Base-by-base conservation (phyloP, 2,113 vertebrate species). In the Chrysochloris asiatica region DNA sequence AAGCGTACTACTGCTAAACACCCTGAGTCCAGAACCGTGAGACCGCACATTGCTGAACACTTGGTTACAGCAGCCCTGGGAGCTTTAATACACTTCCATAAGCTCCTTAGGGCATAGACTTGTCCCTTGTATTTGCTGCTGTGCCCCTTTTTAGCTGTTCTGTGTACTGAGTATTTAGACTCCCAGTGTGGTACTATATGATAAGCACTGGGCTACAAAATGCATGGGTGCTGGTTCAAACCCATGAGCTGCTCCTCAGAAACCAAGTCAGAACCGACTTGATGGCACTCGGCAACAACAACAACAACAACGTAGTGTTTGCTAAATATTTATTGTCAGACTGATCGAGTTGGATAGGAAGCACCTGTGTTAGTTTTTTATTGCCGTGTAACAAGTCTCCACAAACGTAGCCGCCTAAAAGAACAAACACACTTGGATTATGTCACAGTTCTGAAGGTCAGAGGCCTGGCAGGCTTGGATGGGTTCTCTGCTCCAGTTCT, bases 71-170 rank as follows among this genome's bases (percentile, higher is more conserved):
- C 30, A 33, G 13, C 30, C 30, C 59, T 33, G 33, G 59, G 12
- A 33, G 13, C 30, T 5, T n/a, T 12, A 63, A 63, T 63, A 63
- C 12, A 33, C 59, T 33, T 14, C 6, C 19, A 8, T 21, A 8
- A 48, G 24, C 12, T 67, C 48, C 61, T 2, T 12, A 84, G 33
- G 22, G 14, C 7, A 14, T 33, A 83, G 65, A 21, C n/a, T 33
- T 12, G 0, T 6, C 10, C 43, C 5, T 26, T 0, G 0, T 28
- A 24, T 50, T n/a, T 17, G 2, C 50, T 4, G 10, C 11, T 5
- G 0, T 1, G 4, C 71, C 28, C 38, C 52, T 50, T 50, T 10
- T 50, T 50, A 8, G 16, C n/a, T n/a, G n/a, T n/a, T n/a, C n/a
- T n/a, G n/a, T n/a, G 48, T 8, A 50, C 8, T 50, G 9, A 50